phyloP scores from a whole-genome alignment of 2,888 invertebrate genomes.

The Acheta domesticus region DNA sequence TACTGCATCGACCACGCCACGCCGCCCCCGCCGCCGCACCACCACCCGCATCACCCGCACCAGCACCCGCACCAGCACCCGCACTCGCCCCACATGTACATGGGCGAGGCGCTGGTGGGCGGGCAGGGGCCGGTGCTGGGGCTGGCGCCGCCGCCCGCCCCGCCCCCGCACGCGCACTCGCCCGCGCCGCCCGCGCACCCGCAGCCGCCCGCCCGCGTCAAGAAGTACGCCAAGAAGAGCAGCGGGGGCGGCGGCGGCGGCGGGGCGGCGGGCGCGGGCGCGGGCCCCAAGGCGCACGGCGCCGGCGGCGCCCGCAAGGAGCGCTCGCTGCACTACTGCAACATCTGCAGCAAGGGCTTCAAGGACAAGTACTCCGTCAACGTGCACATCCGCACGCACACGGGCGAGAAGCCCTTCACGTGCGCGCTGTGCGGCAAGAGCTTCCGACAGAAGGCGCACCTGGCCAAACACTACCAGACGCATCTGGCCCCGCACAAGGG shows the following conservation, averaged over 20 bases:
- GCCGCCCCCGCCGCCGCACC: constrained; percentile 12
- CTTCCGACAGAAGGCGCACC: constrained; percentile 55
- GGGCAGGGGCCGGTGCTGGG: background rate
- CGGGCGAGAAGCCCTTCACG: constrained; percentile 95
- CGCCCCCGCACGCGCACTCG: constrained; percentile 28
- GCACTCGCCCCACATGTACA: constrained; percentile 44
- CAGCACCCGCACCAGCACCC: constrained; percentile 49
- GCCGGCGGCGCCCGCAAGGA: constrained; percentile 64
- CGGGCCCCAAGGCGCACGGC: constrained; percentile 56
- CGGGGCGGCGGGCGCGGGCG: constrained; percentile 43
- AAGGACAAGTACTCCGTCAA: constrained; percentile 97
- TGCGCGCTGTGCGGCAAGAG: constrained; percentile 92
- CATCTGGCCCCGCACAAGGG: constrained; percentile 81
- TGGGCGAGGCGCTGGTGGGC: background rate
- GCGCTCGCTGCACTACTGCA: constrained; percentile 84
- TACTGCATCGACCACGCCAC: constrained; percentile 38
- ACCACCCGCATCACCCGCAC: constrained; percentile 47
- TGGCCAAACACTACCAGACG: constrained; percentile 80
- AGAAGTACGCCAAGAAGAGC: constrained; percentile 53
- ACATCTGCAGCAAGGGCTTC: constrained; percentile 90
- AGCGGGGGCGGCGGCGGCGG: constrained; percentile 45
- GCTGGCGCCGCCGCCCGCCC: background rate
- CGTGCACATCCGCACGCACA: constrained; percentile 95
- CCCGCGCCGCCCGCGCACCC: constrained; percentile 52
- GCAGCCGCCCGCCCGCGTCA: constrained; percentile 53